These are phyloP conservation scores for Leontocebus nigricollis DNA, from an alignment of 2,797 vertebrate genomes.

Conservation along the genomic window DNA sequence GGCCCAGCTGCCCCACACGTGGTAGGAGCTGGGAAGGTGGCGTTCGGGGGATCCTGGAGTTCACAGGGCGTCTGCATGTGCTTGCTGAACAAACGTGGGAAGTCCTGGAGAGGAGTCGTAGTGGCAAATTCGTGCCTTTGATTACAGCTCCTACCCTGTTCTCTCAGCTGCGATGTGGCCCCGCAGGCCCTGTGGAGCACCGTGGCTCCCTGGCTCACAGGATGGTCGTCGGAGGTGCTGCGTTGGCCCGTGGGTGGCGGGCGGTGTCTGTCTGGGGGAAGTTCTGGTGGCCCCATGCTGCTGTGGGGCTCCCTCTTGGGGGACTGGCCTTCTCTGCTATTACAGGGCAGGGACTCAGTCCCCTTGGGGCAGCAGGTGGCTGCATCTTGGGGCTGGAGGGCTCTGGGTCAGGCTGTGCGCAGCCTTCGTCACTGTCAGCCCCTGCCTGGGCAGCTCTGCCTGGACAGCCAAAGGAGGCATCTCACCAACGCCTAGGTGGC, in stretches of 20 bases:
- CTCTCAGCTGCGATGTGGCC: background rate
- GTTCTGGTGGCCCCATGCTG: background rate
- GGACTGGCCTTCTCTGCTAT: background rate
- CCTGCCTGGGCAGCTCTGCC: background rate
- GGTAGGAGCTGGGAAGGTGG: background rate
- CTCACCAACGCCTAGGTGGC: background rate
- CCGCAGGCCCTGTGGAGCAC: background rate
- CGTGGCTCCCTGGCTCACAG: background rate
- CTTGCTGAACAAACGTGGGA: too few relatives aligned
- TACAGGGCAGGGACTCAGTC: background rate
- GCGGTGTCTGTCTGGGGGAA: background rate
- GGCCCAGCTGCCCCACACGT: background rate
- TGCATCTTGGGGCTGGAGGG: background rate
- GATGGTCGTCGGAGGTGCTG: background rate
- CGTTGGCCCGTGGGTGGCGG: background rate
- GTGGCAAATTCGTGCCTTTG: background rate
- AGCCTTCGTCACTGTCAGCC: background rate
- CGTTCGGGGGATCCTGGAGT: background rate
- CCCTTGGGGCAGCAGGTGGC: background rate
- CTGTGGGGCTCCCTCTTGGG: background rate
- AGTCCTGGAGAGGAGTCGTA: background rate
- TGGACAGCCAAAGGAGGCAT: background rate
- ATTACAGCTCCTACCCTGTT: background rate
- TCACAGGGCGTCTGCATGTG: background rate
- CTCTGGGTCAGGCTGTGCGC: background rate